These are phyloP conservation scores for Lycia hirtaria DNA, from an alignment of 2,888 invertebrate genomes.

Conservation along the genomic window DNA sequence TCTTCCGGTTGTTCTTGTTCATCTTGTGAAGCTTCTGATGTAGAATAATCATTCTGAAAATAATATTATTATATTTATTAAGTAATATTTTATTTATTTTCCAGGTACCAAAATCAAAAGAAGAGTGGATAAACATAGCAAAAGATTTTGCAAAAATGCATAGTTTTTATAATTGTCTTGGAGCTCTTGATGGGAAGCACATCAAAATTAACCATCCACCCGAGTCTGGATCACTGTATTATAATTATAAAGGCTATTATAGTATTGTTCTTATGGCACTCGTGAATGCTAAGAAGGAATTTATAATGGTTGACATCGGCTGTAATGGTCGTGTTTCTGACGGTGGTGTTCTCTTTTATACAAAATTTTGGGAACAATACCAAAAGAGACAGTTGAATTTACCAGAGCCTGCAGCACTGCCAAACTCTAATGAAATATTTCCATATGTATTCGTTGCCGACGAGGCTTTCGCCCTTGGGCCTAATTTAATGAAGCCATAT, in stretches of 20 bases:
- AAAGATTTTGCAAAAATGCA: neutral
- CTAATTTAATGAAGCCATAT: too few species aligned
- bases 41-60: neutral
- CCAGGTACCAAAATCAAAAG: too few species aligned
- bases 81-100: neutral
- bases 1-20: neutral
- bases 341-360: conserved; percentile 25
- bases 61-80: neutral
- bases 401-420: neutral
- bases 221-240: conserved; percentile 24
- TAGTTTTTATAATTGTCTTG: neutral
- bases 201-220: conserved; percentile 26
- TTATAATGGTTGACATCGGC: too few species aligned
- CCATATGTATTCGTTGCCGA: too few species aligned
- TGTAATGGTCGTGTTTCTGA: too few species aligned
- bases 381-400: neutral
- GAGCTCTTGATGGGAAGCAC: conserved; percentile 33
- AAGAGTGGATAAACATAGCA: neutral
- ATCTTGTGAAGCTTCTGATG: neutral
- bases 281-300: too few species aligned
- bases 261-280: too few species aligned
- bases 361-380: neutral
- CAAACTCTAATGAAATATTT: neutral
- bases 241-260: conserved; percentile 41
- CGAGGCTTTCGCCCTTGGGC: too few species aligned